Conservation (phyloP, 2,113 vertebrate genomes). For the Thamnophis sirtalis region DNA sequence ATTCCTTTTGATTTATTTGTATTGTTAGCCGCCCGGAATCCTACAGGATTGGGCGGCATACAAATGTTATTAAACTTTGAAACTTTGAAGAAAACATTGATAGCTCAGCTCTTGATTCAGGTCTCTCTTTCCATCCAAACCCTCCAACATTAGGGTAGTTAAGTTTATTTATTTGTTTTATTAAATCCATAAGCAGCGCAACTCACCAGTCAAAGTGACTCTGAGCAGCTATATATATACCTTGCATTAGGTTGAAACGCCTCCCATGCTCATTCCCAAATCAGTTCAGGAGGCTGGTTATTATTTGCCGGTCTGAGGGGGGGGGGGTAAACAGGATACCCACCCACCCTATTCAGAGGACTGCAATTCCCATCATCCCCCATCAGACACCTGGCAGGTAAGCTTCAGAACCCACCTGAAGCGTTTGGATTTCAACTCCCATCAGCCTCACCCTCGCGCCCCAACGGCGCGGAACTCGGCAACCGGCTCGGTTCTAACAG, state of each 20-base stretch:
- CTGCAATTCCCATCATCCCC: not conserved
- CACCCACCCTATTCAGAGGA: not conserved
- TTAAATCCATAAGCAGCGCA: not conserved
- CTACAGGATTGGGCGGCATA: too few relatives aligned
- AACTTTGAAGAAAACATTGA: not conserved
- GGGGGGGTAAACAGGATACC: not conserved
- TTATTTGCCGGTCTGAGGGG: not conserved
- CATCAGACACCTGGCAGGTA: not conserved
- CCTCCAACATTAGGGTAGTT: not conserved
- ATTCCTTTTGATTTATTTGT: too few relatives aligned
- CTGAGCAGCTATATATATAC: too few relatives aligned
- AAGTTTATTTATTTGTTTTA: not conserved
- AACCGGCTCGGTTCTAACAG: not conserved
- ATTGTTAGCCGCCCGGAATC: too few relatives aligned
- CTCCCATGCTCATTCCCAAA: not conserved
- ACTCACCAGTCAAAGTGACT: not conserved
- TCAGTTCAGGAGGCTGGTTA: not conserved
- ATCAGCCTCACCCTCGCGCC: not conserved
- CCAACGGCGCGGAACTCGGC: not conserved
- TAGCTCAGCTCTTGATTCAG: not conserved
- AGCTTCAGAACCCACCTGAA: not conserved
- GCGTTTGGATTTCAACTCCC: not conserved
- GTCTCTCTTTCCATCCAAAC: not conserved
- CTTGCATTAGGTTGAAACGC: not conserved
- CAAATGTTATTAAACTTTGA: too few relatives aligned